Evolutionary conservation across 2,888 invertebrate genomes (phyloP).

Genomic region (Scaptomyza flava): DNA sequence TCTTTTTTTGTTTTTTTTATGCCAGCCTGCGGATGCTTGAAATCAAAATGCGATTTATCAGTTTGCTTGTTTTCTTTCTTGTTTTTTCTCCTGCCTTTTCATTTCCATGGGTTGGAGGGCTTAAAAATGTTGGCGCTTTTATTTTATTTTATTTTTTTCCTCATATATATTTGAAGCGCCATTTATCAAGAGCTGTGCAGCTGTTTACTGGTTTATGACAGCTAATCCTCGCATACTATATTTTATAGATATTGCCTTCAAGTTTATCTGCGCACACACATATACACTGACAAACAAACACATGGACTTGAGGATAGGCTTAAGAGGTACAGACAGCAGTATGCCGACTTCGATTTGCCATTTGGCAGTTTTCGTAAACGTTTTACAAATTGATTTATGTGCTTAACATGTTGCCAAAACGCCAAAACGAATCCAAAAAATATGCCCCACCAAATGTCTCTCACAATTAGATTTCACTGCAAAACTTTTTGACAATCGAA

Average conservation of each 20-base stretch:
- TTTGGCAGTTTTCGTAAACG: slow-evolving; percentile 75
- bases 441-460: slow-evolving; percentile 50
- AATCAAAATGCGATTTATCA: slow-evolving; percentile 71
- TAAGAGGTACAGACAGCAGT: slow-evolving; percentile 8
- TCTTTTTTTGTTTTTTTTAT: background rate
- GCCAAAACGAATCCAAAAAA: slow-evolving; percentile 2
- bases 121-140: slow-evolving; percentile 46
- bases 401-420: slow-evolving; percentile 70
- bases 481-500: slow-evolving; percentile 58
- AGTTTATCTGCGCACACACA: slow-evolving; percentile 3
- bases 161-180: slow-evolving; percentile 34
- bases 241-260: slow-evolving; percentile 63
- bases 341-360: slow-evolving; percentile 62
- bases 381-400: slow-evolving; percentile 81
- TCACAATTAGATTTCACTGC: slow-evolving; percentile 74
- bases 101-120: slow-evolving; percentile 1
- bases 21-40: slow-evolving; percentile 45
- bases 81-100: slow-evolving; percentile 2
- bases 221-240: slow-evolving; percentile 56
- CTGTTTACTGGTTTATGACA: slow-evolving; percentile 75
- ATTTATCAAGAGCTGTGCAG: slow-evolving; percentile 71
- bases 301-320: slow-evolving; percentile 17
- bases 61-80: slow-evolving; percentile 25
- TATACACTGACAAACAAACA: slow-evolving; percentile 19
- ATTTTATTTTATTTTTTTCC: background rate